Conservation (phyloP, 2,888 invertebrate species). For the Muscina levida region DNA sequence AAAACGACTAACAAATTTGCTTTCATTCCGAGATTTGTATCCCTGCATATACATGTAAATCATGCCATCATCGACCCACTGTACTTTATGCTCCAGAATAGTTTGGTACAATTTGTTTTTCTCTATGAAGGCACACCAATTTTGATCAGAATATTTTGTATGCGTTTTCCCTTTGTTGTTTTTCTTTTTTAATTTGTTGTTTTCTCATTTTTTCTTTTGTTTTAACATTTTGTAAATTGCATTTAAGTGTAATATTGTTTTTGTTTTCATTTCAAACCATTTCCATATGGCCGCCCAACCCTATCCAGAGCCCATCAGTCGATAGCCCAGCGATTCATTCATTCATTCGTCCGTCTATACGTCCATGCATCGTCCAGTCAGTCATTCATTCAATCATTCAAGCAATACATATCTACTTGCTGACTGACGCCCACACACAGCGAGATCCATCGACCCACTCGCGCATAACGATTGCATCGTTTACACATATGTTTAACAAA, state of each 20-base stretch:
- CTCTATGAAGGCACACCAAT: slow-evolving; percentile 9
- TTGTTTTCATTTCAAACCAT: slow-evolving; percentile 63
- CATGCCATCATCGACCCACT: too few species aligned
- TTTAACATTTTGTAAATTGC: slow-evolving; percentile 70
- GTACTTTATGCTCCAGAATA: too few species aligned
- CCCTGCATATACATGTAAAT: too few species aligned
- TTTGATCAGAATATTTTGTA: slow-evolving; percentile 33
- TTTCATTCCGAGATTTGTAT: too few species aligned
- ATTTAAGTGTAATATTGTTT: slow-evolving; percentile 71
- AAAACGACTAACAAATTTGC: too few species aligned
- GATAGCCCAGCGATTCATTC: slow-evolving; percentile 14
- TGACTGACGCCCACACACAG: slow-evolving; percentile 26
- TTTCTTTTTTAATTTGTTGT: slow-evolving; percentile 40
- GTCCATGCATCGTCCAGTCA: slow-evolving; percentile 42
- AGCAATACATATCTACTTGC: not conserved
- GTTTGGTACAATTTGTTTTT: too few species aligned
- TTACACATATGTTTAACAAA: slow-evolving; percentile 65
- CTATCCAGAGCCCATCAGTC: slow-evolving; percentile 30
- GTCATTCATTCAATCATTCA: slow-evolving; percentile 44
- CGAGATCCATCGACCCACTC: not conserved
- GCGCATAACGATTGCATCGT: slow-evolving; percentile 44
- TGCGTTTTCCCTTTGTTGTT: slow-evolving; percentile 9
- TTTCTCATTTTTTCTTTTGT: slow-evolving; percentile 61
- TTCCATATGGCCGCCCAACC: slow-evolving; percentile 56
- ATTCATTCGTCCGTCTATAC: slow-evolving; percentile 33